Base-by-base conservation (phyloP, 2,797 vertebrate genomes). In the Cetoscarus ocellatus region DNA sequence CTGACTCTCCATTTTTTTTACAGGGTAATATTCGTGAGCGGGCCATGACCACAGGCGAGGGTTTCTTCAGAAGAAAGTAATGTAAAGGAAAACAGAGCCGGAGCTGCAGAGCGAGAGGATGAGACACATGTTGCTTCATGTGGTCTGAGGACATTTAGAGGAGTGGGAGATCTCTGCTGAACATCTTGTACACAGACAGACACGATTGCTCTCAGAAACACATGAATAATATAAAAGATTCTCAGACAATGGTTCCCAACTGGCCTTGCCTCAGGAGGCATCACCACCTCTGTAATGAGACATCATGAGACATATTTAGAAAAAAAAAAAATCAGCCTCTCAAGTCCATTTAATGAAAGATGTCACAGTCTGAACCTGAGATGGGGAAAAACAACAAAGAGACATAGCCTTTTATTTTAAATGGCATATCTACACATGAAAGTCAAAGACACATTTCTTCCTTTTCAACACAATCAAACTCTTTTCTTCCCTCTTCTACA, bases 1-100 rank as follows among this genome's bases (percentile, higher is more conserved):
- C 54, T 8, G 27, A 52, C 39, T 50, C 12, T 43, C 13, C 49
- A 13, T 38, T 42, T 38, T 69, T 65, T 65, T 63, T 60, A 83
- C 48, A 48, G 57, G 61, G 44, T 55, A 61, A 47, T 49, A 34
- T 83, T 79, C 56, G 70, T 80, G 82, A 84, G 79, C 7, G 48
- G 39, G 53, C 64, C 61, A 44, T 13, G 13, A 86, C 84, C 76
- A 43, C 85, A 71, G 71, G 68, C 80, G 51, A 73, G 56, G 45
- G 71, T 68, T 80, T 73, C 67, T 81, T 64, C 69, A 40, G 55
- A 80, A 27, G 60, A 72, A 42, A 54, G 40, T 73, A 67, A 82
- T 48, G 56, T 57, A 70, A 76, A 86, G 77, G 61, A 76, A 86
- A 88, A 88, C 85, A 80, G 73, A 80, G 51, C 69, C 67, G 62